Base-by-base conservation (phyloP, 2,113 vertebrate genomes). In the Syrrhaptes paradoxus region DNA sequence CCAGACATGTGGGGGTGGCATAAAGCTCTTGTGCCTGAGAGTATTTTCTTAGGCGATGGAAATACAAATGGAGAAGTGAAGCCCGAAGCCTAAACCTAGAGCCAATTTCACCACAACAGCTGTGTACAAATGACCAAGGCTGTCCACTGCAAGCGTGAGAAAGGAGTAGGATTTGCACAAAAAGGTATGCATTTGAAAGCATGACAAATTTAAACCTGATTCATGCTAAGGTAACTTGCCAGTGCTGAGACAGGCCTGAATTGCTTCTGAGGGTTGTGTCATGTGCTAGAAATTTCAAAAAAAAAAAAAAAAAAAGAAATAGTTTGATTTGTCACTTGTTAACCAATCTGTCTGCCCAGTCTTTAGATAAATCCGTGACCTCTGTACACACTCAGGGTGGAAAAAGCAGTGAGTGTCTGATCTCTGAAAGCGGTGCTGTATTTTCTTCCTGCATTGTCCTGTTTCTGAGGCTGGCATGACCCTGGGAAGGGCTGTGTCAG, bases 151-250 rank as follows among this genome's bases (percentile, higher is more conserved):
- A 67, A 89, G 89, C 12, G 6, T 96, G 91, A 93, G 95, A 97
- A 97, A 92, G 80, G 76, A 92, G 93, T 87, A 95, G 94, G 94
- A 90, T 90, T 94, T 90, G 25, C 51, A 70, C 11, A 4, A 76
- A 90, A 88, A 93, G 66, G 75, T 92, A 80, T 90, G 94, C 63
- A 74, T 74, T 77, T 76, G 82, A 85, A 90, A 93, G 32, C 51
- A 67, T 63, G 79, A 67, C 80, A 74, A 1, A 86, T 81, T 59
- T 84, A 51, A 90, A 81, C 63, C 72, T 95, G 94, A 93, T 86
- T 95, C 86, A 89, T 80, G 34, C 57, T 34, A 67, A 89, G 63
- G 59, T 92, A 89, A 46, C 48, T 86, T 86, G 43, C 75, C 63
- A 34, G 55, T 66, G 43, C 68, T 71, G 55, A 80, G 51, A 63